Evolutionary conservation across 2,113 vertebrate genomes (phyloP).

Genomic region (Indicator maculatus): DNA sequence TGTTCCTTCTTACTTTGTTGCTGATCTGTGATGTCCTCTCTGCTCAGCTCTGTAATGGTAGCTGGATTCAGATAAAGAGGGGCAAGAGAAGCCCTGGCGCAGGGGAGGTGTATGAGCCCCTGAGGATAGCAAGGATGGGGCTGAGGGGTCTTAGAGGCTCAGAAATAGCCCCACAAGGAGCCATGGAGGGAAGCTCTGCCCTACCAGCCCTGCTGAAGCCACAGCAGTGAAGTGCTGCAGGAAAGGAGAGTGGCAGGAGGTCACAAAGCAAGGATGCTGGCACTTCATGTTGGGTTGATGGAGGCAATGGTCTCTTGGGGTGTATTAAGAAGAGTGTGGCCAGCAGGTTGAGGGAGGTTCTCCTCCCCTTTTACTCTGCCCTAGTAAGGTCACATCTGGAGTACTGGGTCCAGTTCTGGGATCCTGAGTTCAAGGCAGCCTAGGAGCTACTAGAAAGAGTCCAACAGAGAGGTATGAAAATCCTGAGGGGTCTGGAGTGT

Average conservation of each 20-base stretch:
- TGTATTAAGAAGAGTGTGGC: no score
- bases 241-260: background rate
- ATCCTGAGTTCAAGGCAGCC: no score
- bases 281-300: fast-evolving
- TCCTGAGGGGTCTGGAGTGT: no score
- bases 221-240: background rate
- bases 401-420: no score
- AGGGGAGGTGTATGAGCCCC: background rate
- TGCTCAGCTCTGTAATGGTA: background rate
- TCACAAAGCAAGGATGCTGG: fast-evolving
- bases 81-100: background rate
- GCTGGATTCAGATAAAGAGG: background rate
- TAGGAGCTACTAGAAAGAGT: no score
- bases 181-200: background rate
- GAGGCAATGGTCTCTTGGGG: background rate
- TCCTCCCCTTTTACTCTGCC: no score
- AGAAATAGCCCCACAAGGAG: background rate
- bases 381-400: no score
- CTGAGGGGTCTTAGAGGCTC: fast-evolving
- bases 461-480: no score
- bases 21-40: fast-evolving
- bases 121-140: background rate
- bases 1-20: fast-evolving
- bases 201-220: background rate
- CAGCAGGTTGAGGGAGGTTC: no score